These are phyloP conservation scores for Lasioglossum figueresi DNA, from an alignment of 2,888 invertebrate genomes.

Conservation along the genomic window DNA sequence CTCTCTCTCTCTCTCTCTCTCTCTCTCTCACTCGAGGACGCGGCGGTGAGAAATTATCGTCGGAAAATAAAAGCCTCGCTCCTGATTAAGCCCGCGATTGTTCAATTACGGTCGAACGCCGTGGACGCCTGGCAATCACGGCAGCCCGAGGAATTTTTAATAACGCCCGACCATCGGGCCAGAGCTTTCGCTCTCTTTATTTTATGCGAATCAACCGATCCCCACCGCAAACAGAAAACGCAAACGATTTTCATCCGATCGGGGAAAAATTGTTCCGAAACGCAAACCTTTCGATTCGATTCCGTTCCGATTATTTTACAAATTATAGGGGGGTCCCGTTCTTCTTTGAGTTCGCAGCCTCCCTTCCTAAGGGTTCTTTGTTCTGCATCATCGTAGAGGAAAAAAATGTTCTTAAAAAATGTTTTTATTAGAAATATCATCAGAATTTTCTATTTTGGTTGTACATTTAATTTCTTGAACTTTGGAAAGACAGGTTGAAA, in stretches of 20 bases:
- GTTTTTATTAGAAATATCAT: background rate
- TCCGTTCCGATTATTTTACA: background rate
- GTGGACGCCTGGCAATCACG: background rate
- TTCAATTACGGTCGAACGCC: constrained; percentile 29
- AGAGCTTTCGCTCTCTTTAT: background rate
- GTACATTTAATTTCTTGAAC: too few relatives aligned
- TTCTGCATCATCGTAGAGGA: background rate
- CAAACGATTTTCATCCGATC: background rate
- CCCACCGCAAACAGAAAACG: background rate
- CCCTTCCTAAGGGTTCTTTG: background rate
- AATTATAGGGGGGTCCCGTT: background rate
- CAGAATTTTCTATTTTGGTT: background rate
- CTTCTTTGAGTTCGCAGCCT: background rate
- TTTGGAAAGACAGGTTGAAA: too few relatives aligned
- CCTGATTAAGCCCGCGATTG: constrained; percentile 26
- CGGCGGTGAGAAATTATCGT: constrained; percentile 15
- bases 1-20: too few relatives aligned
- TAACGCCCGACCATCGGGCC: background rate
- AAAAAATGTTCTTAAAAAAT: too few relatives aligned
- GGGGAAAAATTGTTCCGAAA: background rate
- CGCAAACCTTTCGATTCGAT: background rate
- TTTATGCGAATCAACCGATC: background rate
- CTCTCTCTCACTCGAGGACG: background rate
- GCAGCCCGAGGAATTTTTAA: constrained; percentile 12
- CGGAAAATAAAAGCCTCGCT: constrained; percentile 13